phyloP scores from a whole-genome alignment of 1,140 invertebrate genomes.

The Cephus cinctus region DNA sequence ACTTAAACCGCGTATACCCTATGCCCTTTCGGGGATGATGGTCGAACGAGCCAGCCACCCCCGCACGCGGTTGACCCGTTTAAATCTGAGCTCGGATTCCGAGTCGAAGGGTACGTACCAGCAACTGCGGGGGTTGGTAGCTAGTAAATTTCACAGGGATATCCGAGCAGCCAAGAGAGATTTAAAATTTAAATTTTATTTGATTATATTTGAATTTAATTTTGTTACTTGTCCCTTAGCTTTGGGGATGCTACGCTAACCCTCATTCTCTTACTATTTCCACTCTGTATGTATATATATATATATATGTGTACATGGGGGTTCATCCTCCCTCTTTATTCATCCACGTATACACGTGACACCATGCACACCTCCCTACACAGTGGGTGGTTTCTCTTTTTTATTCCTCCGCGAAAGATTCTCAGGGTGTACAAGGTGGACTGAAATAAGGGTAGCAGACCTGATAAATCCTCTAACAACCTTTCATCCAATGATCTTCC shows the following conservation, averaged over 20 bases:
- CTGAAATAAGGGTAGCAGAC: too few species aligned
- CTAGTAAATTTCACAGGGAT: slow-evolving; percentile 20
- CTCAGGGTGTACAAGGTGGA: too few species aligned
- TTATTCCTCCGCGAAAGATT: slow-evolving; percentile 26
- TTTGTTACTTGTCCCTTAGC: slow-evolving; percentile 35
- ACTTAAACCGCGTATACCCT: slow-evolving; percentile 35
- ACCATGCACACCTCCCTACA: slow-evolving; percentile 9
- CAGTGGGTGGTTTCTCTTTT: slow-evolving; percentile 26
- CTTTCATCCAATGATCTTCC: too few species aligned
- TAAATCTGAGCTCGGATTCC: slow-evolving; percentile 45
- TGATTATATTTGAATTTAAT: slow-evolving; percentile 59
- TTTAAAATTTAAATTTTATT: slow-evolving; percentile 60
- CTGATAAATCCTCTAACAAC: too few species aligned
- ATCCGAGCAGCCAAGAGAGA: slow-evolving; percentile 24
- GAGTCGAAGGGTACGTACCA: slow-evolving; percentile 6
- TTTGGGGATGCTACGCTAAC: slow-evolving; percentile 8
- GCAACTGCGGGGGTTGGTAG: slow-evolving; percentile 6
- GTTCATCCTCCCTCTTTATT: slow-evolving; percentile 9
- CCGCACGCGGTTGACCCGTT: slow-evolving; percentile 43
- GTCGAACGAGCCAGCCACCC: neutral
- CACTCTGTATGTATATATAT: too few species aligned
- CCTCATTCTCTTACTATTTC: slow-evolving; percentile 11
- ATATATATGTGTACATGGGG: too few species aligned
- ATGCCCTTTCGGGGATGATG: neutral
- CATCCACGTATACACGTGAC: neutral